Base-by-base conservation (phyloP, 2,888 invertebrate species). In the Capitulum mitella region DNA sequence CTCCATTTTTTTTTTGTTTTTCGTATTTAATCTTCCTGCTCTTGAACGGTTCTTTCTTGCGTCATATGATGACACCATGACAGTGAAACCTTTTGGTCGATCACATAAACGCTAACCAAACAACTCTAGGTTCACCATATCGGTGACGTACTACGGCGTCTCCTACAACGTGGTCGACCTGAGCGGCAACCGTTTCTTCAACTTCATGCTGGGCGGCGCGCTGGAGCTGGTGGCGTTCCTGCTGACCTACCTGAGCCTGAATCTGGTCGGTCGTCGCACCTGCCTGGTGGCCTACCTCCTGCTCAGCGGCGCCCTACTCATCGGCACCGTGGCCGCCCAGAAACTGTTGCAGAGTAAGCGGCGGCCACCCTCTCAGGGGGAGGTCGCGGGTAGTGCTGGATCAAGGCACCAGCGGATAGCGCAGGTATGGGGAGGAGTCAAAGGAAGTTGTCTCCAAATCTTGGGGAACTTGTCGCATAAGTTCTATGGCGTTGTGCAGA, bases 71-170 rank as follows among this genome's bases (percentile, higher is more conserved):
- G n/a, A n/a, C n/a, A n/a, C n/a, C n/a, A n/a, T n/a, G n/a, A n/a
- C n/a, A n/a, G n/a, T n/a, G n/a, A n/a, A n/a, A n/a, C n/a, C n/a
- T n/a, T n/a, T n/a, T n/a, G n/a, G n/a, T n/a, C n/a, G n/a, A n/a
- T n/a, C n/a, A n/a, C n/a, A n/a, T n/a, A n/a, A n/a, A n/a, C n/a
- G n/a, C n/a, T n/a, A n/a, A n/a, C n/a, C n/a, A n/a, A n/a, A n/a
- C n/a, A n/a, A n/a, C n/a, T n/a, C n/a, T n/a, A 88, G 88, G 88
- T 87, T 88, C 81, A 85, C 86, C 70, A 85, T 86, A 19, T 85
- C 87, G 22, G 82, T 86, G 54, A 85, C 86, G 37, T 87, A 87
- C 82, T 87, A 86, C 82, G 86, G 87, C 3, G 83, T 88, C 64
- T 84, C 86, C 48, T 85, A 85, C 79, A 84, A 85, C 77, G 82